Percentiles rank a stretch among this genome's conserved stretches.
phyloP scores from a whole-genome alignment of 2,888 invertebrate genomes.

The Harpalus rubripes region DNA sequence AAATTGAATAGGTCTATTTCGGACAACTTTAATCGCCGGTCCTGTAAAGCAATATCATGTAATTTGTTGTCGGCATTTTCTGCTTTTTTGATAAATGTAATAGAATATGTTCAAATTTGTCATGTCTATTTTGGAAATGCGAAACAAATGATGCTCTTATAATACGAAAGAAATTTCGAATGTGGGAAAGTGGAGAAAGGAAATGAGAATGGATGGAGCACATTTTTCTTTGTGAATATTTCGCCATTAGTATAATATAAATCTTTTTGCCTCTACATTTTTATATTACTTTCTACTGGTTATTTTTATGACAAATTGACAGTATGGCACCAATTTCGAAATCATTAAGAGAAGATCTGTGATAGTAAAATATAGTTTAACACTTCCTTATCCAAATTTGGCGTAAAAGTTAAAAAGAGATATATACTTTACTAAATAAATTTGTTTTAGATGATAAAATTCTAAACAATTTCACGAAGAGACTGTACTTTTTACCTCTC shows the following conservation, averaged over 20 bases:
- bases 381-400: neutral
- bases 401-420: neutral
- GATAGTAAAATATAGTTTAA: neutral
- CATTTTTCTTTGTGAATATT: conserved; percentile 5
- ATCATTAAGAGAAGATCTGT: neutral
- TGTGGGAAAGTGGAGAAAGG: neutral
- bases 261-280: neutral
- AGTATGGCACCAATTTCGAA: neutral
- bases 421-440: neutral
- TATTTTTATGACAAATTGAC: neutral
- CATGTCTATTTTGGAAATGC: too few species aligned
- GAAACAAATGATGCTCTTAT: neutral
- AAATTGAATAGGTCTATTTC: too few species aligned
- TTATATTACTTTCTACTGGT: neutral
- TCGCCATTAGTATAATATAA: neutral
- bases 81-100: too few species aligned
- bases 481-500: too few species aligned
- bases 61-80: too few species aligned
- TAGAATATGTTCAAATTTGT: too few species aligned
- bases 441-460: neutral
- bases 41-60: too few species aligned
- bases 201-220: neutral
- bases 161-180: neutral
- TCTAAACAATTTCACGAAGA: too few species aligned
- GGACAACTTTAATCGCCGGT: too few species aligned